phyloP scores from a whole-genome alignment of 1,140 invertebrate species.

The Polyergus mexicanus region DNA sequence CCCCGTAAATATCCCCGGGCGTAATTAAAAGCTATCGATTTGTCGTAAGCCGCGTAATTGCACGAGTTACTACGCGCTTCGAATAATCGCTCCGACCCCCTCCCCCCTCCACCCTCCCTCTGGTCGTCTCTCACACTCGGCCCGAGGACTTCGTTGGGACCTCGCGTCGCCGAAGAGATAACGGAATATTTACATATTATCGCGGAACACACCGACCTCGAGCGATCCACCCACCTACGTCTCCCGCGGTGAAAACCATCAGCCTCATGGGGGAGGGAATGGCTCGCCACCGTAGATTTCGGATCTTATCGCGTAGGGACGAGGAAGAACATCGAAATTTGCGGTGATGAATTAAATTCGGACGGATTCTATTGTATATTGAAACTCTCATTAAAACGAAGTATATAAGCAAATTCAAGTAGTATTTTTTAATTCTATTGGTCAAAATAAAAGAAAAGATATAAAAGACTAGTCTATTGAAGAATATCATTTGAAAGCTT shows the following conservation, averaged over 20 bases:
- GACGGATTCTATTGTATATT: background rate
- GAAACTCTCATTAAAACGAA: background rate
- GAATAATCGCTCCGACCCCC: constrained; percentile 82
- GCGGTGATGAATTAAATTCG: constrained; percentile 21
- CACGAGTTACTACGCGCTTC: constrained; percentile 84
- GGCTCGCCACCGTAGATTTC: constrained; percentile 48
- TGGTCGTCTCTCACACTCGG: background rate
- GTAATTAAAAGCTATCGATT: constrained; percentile 86
- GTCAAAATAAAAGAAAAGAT: too few relatives aligned
- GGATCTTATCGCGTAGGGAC: constrained; percentile 58
- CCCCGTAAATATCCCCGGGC: constrained; percentile 80
- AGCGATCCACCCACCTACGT: constrained; percentile 73
- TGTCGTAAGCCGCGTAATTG: constrained; percentile 86
- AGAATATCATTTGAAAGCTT: background rate
- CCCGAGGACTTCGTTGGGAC: constrained; percentile 72
- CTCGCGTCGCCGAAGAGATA: constrained; percentile 80
- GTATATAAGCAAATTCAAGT: background rate
- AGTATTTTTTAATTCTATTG: background rate
- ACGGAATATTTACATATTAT: constrained; percentile 87
- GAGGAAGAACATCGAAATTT: constrained; percentile 73
- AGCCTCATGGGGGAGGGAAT: constrained; percentile 39
- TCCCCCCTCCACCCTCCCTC: too few relatives aligned
- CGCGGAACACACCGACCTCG: constrained; percentile 68
- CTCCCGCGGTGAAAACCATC: constrained; percentile 70
- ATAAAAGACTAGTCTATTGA: background rate